Evolutionary conservation across 2,797 vertebrate species (phyloP), one percentile per base, ranked within the genome.

Genomic region (Mallotus villosus): DNA sequence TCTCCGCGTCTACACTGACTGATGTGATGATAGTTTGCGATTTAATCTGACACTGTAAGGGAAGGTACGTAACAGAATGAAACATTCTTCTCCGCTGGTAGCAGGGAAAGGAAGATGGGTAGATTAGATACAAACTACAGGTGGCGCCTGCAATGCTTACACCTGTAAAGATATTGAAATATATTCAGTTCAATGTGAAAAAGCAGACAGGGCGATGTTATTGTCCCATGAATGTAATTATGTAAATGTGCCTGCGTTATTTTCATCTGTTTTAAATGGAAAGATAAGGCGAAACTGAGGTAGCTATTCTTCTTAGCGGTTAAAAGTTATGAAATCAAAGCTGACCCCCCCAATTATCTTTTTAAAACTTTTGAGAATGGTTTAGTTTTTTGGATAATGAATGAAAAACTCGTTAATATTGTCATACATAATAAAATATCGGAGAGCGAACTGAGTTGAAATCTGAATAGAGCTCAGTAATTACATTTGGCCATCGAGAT

Each of bases 21-120:
- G 80, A 84, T 80, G 76, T 77, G 61, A 14, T 69, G 81, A 87
- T 84, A 76, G 80, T 72, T 25, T 25, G 25, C 25, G 9, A 66
- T 59, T 73, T 34, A 60, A 75, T 74, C 34, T 17, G 32, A 78
- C 68, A 9, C 77, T 70, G 64, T 46, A 67, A 74, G 61, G 49
- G 69, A 78, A 82, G 74, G 79, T 62, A 77, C 68, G 80, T 68
- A 83, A 81, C 78, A 82, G 73, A 34, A 62, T 62, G 27, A 32
- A 16, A 12, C 21, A 60, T 25, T 63, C 5, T 17, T 63, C 5
- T 29, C 17, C 25, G 4, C 5, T 7, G 27, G 61, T 32, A 16
- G 61, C 61, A 29, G 61, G 27, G 55, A 19, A 29, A 63, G 12
- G 27, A 29, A 32, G 60, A 29, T 29, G 9, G 12, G 7, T 62